Conservation (phyloP, 2,113 vertebrate species). For the Uropsilus gracilis region DNA sequence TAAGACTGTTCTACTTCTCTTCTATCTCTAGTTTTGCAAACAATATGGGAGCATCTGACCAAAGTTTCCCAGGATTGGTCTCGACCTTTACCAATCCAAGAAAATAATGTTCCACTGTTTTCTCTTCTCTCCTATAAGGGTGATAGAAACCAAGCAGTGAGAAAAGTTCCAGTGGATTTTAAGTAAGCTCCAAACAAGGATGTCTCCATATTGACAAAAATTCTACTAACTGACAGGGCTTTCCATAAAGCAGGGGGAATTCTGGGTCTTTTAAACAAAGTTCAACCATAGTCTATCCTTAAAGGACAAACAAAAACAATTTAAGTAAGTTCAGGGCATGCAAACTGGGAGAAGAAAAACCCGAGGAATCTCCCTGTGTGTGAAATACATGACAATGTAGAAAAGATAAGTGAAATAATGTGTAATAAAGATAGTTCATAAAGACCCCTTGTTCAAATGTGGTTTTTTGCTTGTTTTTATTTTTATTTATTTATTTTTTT, state of each 20-base stretch:
- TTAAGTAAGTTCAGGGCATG: neutral
- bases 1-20: too few relatives aligned
- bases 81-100: neutral
- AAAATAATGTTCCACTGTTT: neutral
- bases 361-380: neutral
- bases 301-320: neutral
- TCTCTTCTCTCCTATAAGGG: neutral
- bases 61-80: neutral
- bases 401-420: neutral
- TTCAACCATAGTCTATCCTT: neutral
- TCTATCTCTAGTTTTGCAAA: neutral
- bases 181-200: neutral
- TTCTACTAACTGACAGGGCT: neutral
- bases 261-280: conserved; percentile 12
- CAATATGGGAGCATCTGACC: neutral
- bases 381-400: neutral
- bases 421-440: neutral
- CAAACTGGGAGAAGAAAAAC: neutral
- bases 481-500: neutral
- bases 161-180: neutral
- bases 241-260: neutral
- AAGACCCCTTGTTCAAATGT: neutral
- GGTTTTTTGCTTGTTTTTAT: neutral
- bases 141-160: neutral
- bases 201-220: neutral